Evolutionary conservation across 2,113 vertebrate genomes (phyloP), one percentile per base, ranked within the genome.

Genomic region (Dunckerocampus dactyliophorus): DNA sequence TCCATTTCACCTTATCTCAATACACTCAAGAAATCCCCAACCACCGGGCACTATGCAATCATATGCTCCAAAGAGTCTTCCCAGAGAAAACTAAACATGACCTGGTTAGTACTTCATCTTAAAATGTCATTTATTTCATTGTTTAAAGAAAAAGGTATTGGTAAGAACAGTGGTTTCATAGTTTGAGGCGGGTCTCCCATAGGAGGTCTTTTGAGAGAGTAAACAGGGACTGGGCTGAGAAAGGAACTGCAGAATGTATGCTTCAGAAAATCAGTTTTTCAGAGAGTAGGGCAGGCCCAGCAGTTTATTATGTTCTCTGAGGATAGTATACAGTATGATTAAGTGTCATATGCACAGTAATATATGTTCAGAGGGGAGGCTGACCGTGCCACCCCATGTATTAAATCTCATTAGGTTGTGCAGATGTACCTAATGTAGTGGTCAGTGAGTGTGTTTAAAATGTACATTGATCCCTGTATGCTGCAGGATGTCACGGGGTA

Each of bases 61-160:
- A 98, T 73, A 87, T 94, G 91, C 79, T 98, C 65, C 91, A 88
- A 65, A 94, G 90, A 79, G 75, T 91, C 62, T 90, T 98, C 67
- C 93, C 93, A 54, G 81, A 91, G 59, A 92, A 87, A 79, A 87
- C 90, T 13, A 91, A 89, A 76, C 78, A 79, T 8, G 90, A 94
- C 55, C 88, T 97, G 93, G 96, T 98, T 56, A 92, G 95, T 79
- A 45, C 48, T 52, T 43, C 39, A 11, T 28, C 34, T 31, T n/a
- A 3, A 3, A 53, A 53, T 20, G 16, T 34, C 8, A 14, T 14
- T 43, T 0, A 43, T 43, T 2, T 43, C 39, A 43, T 43, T 43
- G 39, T 14, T 13, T 3, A 43, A 1, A 14, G 39, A 14, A 43
- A 14, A 12, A 43, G 3, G 39, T 3, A 43, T 43, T 43, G 13